Evolutionary conservation across 2,113 vertebrate species (phyloP), one percentile per base, ranked within the genome.

Genomic region (Phaetusa simplex): DNA sequence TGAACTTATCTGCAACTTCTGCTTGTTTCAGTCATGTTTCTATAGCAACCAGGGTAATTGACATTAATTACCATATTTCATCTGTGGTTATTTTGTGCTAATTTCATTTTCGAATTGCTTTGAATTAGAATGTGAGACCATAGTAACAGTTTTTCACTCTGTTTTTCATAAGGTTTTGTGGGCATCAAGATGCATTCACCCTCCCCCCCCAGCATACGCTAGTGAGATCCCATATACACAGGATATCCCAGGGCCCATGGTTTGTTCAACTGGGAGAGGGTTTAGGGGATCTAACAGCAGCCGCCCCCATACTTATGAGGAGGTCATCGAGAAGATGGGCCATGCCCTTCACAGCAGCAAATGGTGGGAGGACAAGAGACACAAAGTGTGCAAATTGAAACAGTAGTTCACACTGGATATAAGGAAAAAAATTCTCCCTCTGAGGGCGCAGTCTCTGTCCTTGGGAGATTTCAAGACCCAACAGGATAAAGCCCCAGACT

Each of bases 11-110:
- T 92, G 84, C 93, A 96, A 97, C 91, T 96, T 96, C 71, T 92
- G 59, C 97, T 96, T 94, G 92, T 95, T 97, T 95, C 88, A 67
- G 90, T 93, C 95, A 82, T 0, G 90, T 97, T 98, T 78, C 97
- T 73, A 95, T 95, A 97, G 97, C 96, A 98, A 98, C 97, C 67
- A 88, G 90, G 78, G 61, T 96, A 98, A 98, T 95, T 98, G 97
- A 97, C 94, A 96, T 95, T 96, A 97, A 98, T 98, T 95, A 96
- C 76, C 77, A 50, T 87, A 80, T 95, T 95, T 91, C 88, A 56
- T 95, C 83, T 95, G 50, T 93, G 61, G 88, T 87, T 97, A 81
- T 91, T 96, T 86, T 76, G 91, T 92, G 62, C 84, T 96, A 93
- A 97, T 98, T 93, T 97, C 91, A 93, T 97, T 95, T 96, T 95